Evolutionary conservation across 2,888 invertebrate species (phyloP), one percentile per base, ranked within the genome.

Genomic region (Melieria crassipennis): DNA sequence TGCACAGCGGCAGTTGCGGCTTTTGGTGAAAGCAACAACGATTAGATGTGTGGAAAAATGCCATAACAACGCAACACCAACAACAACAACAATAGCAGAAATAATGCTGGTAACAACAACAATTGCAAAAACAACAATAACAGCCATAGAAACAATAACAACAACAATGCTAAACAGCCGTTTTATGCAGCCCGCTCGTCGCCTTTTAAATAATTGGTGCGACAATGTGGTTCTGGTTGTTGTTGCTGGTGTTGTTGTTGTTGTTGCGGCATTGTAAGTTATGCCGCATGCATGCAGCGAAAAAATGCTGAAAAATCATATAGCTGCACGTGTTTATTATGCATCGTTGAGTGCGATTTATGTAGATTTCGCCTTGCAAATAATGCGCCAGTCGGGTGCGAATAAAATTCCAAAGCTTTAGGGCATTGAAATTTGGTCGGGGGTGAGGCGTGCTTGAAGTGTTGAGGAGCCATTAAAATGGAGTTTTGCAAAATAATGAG

Each of bases 351-450:
- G 11, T 52, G 52, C 52, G 11, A 9, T 52, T 52, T 52, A 52
- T 52, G 52, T 13, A 52, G 13, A 52, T 52, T 52, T 52, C 13
- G 52, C 77, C 45, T 79, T 75, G 76, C 79, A 80, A 79, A 80
- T 16, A 16, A 16, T 16, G 16, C 16, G 16, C 16, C 16, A 16
- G 16, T 16, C 16, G 16, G 16, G 1, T 16, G 16, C 16, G 2
- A 2, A 16, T 16, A 16, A 16, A 16, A 16, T 16, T 16, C 16
- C 16, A 16, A 16, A 16, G 16, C 16, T 16, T 16, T 16, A 16
- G 16, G 16, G 16, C 16, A 16, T 16, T 16, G 16, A 16, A 16
- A 16, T 16, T 16, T 2, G 16, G 16, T 16, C 16, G 16, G 30
- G 30, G 30, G 30, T 30, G 30, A 30, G 30, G 3, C 30, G 30